Evolutionary conservation across 2,888 invertebrate species (phyloP), one percentile per base, ranked within the genome.

Genomic region (Cephus runcator): DNA sequence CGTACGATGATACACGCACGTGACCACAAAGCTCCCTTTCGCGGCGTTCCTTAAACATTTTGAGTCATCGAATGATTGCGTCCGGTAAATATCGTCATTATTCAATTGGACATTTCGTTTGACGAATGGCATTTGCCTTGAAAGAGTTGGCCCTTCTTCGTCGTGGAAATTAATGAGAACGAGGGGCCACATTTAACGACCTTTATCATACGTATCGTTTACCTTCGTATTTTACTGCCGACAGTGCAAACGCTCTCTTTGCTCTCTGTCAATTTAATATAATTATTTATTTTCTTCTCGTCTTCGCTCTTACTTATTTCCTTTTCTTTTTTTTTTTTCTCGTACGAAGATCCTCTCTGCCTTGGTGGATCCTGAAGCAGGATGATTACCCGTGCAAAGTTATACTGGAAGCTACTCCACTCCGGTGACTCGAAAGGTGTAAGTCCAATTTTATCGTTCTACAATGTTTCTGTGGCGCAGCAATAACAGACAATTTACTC

Each of bases 341-440:
- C 15, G 4, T 12, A 11, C 30, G 71, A 31, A 71, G 71, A 56
- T 56, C 56, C 71, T 33, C 30, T 31, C 71, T 15, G 71, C 31
- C 31, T 6, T 11, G 56, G 71, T 71, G 71, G 12, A 31, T 31
- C 12, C 56, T 31, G 71, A 31, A 15, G 31, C 71, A 75, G 56
- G 69, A 89, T 90, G 90, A 86, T 89, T 68, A 84, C 85, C 35
- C 85, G 82, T 79, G 81, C 83, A n/a, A 89, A 87, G 69, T 84
- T 87, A 73, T 90, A 90, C 89, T 90, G 90, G 90, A 90, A 88
- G 79, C 80, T 86, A 31, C 79, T 89, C 68, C 83, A 83, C 15
- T 84, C 83, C 15, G 88, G 85, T 68, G 86, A 88, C 75, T 84
- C 86, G 74, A 90, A 87, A 83, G 87, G 88, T 79, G 90, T 90